These are phyloP conservation scores for Scytalopus superciliaris DNA, from an alignment of 2,113 vertebrate species.

Conservation along the genomic window DNA sequence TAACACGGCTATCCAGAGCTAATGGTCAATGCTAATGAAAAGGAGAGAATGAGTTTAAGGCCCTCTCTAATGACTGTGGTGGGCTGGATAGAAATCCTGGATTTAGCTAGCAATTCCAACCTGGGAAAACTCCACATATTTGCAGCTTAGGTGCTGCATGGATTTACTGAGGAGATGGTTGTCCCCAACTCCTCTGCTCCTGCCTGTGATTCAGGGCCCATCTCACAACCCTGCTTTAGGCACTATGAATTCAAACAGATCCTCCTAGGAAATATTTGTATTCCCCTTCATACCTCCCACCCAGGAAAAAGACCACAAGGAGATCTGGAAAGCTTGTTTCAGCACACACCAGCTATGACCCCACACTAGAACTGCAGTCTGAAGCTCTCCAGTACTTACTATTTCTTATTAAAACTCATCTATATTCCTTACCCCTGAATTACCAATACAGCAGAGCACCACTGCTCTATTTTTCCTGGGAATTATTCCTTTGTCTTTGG, in stretches of 20 bases:
- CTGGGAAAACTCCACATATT: not conserved
- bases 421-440: not conserved
- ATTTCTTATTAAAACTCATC: not conserved
- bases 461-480: not conserved
- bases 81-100: not conserved
- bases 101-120: not conserved
- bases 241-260: not conserved
- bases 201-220: not conserved
- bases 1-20: slow-evolving; percentile 21
- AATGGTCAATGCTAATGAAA: slow-evolving; percentile 57
- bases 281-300: not conserved
- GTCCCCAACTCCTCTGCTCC: not conserved
- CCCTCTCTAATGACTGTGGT: slow-evolving; percentile 40
- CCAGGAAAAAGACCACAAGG: not conserved
- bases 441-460: not conserved
- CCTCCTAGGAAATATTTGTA: not conserved
- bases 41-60: slow-evolving; percentile 56
- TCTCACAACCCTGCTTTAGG: not conserved
- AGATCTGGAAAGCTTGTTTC: not conserved
- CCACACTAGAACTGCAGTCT: not conserved
- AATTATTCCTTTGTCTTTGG: not conserved
- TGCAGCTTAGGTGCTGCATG: not conserved
- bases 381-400: not conserved
- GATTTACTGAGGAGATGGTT: not conserved
- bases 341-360: not conserved